phyloP scores from a whole-genome alignment of 23 tunicate genomes.

The Aplidium turbinatum region DNA sequence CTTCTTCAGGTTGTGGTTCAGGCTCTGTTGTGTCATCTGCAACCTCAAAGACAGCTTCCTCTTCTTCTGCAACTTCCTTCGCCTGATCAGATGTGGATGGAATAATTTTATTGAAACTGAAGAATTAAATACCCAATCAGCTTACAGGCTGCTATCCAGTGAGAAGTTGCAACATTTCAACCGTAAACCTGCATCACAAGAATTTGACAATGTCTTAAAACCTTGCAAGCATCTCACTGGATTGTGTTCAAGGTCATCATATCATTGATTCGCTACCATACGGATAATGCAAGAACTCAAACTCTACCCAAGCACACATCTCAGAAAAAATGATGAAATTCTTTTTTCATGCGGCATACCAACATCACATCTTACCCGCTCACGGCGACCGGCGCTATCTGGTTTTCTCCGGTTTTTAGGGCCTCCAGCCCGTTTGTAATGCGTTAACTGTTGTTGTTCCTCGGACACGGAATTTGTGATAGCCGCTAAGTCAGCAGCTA shows the following conservation, averaged over 20 bases:
- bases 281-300: too few species aligned
- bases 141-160: too few species aligned
- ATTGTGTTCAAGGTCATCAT: too few species aligned
- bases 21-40: constrained; percentile 26
- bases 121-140: too few species aligned
- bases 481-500: constrained; percentile 9
- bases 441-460: constrained; percentile 40
- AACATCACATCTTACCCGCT: constrained; percentile 42
- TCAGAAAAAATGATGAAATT: background rate
- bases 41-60: constrained; percentile 14
- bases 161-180: too few species aligned
- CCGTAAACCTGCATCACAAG: too few species aligned
- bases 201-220: too few species aligned
- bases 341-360: background rate
- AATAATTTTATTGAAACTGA: too few species aligned
- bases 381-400: constrained; percentile 63
- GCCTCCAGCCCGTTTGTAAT: constrained; percentile 72
- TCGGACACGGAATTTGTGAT: constrained; percentile 1
- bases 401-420: constrained; percentile 86
- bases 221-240: too few species aligned
- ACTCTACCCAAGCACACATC: too few species aligned
- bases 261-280: too few species aligned
- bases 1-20: constrained; percentile 38
- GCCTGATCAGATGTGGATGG: too few species aligned
- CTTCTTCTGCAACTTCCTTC: constrained; percentile 50